Base-by-base conservation (phyloP, 2,113 vertebrate genomes). In the Apodemus speciosus region DNA sequence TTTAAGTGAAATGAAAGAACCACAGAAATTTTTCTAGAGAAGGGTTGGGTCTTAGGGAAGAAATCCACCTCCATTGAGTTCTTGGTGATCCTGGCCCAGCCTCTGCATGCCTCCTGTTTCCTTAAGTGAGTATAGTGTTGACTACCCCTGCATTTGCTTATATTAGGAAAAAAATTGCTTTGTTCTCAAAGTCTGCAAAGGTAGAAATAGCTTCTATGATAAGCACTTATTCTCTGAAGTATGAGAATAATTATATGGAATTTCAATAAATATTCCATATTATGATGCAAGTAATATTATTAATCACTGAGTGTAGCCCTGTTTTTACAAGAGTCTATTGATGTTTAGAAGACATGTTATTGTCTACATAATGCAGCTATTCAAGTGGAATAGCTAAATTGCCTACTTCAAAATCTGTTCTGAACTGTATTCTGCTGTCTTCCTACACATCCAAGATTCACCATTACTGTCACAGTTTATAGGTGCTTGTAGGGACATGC, bases 11-110 rank as follows among this genome's bases (percentile, higher is more conserved):
- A 91, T 88, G 49, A 91, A 94, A 94, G 58, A 85, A 88, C 73
- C 56, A 64, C 7, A 94, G 88, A 14, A 14, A 38, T 94, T 83
- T 83, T 86, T 96, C 92, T 90, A 77, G 95, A 95, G 94, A 94
- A 64, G 5, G 80, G 32, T 76, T 80, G 85, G 85, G 35, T 92
- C 68, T 93, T 83, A 60, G 69, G 73, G 60, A 27, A 30, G 88
- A 89, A 94, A 88, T 75, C 25, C 10, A 43, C n/a, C 69, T n/a
- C 18, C 68, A 85, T 25, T 21, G 76, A 64, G 15, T 89, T 46
- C 51, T 79, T 89, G 94, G 15, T 75, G n/a, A 83, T 40, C 51
- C 89, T 76, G 32, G 4, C 16, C 43, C 16, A 58, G 49, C 56
- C n/a, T 76, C 51, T 68, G 75, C 73, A 43, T 91, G 75, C 90